A percentile compares a stretch with the other conserved stretches of the same genome.
phyloP scores from a whole-genome alignment of 2,797 vertebrate genomes.

The Malacoctenus gilli region DNA sequence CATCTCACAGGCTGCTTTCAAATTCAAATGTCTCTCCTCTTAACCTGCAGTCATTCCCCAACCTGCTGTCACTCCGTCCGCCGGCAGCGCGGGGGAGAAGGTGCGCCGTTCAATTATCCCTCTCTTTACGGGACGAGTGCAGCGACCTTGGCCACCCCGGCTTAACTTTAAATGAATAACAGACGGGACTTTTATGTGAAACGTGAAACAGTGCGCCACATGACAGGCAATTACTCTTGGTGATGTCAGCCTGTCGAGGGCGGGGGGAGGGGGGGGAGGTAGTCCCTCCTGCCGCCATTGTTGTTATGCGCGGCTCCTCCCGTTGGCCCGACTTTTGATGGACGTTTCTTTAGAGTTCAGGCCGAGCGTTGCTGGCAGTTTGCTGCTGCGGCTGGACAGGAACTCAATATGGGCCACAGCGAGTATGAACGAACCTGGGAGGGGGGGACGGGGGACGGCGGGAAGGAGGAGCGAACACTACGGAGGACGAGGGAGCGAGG shows the following conservation, averaged over 20 bases:
- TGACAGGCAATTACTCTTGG: constrained; percentile 80
- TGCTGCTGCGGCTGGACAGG: constrained; percentile 66
- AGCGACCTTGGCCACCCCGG: constrained; percentile 62
- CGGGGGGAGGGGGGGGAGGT: too few relatives aligned
- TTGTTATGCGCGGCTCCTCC: constrained; percentile 64
- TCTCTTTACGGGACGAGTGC: constrained; percentile 57
- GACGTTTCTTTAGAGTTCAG: constrained; percentile 74
- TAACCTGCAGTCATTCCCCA: constrained; percentile 45
- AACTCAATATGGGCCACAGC: constrained; percentile 69
- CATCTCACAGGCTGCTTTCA: constrained; percentile 37
- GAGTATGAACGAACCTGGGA: constrained; percentile 59
- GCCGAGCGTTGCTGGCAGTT: constrained; percentile 50
- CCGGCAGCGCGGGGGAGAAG: constrained; percentile 45
- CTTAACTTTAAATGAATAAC: constrained; percentile 69
- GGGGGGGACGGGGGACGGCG: constrained; percentile 28
- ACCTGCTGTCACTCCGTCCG: constrained; percentile 43
- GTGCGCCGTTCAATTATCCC: constrained; percentile 67
- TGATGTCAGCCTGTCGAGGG: constrained; percentile 71
- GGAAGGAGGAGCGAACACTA: too few relatives aligned
- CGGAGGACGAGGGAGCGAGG: too few relatives aligned
- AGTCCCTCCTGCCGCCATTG: constrained; percentile 70
- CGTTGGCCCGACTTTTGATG: constrained; percentile 60
- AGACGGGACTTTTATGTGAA: constrained; percentile 66
- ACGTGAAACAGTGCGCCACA: constrained; percentile 68
- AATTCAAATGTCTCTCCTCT: constrained; percentile 44